Evolutionary conservation across 2,797 vertebrate genomes (phyloP), one percentile per base, ranked within the genome.

Genomic region (Gila robusta): DNA sequence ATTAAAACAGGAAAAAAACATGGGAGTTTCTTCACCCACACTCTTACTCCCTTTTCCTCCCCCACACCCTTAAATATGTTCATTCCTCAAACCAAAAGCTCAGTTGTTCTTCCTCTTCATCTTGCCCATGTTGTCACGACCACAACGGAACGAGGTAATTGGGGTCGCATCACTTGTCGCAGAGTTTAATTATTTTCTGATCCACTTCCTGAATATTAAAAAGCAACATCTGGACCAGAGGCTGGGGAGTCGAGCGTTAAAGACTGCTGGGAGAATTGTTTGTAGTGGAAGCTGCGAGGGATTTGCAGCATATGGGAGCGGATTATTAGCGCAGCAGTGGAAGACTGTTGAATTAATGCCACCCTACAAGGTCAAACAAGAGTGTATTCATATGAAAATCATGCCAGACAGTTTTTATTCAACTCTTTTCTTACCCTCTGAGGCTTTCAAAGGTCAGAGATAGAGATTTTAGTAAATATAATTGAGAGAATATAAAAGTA

Each of bases 131-230:
- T 41, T 81, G 87, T 86, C 67, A 82, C 64, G 21, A 64, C 79
- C 77, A 82, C 83, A 88, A 74, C 80, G 16, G 62, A 87, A 70
- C 59, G 28, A 92, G 88, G 88, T 93, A 93, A 94, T 91, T 93
- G 93, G 91, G 92, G 93, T 94, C 87, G 81, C 56, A 84, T 90
- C 87, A 92, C 90, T 92, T 91, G 90, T 92, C 86, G 35, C 56
- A 17, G 80, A 89, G 90, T 93, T 92, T 90, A 93, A 94, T 94
- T 92, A 92, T 92, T 94, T 93, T 91, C 52, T 69, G 79, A 92
- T 90, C 90, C 69, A 91, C 86, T 84, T 89, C 70, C 87, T 89
- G 90, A 89, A 93, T 93, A 92, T 93, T 91, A 93, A 93, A 87
- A 85, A 88, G 72, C 2, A 32, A 91, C 90, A 93, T 93, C 85